Evolutionary conservation across 2,888 invertebrate genomes (phyloP), one percentile per base, ranked within the genome.

Genomic region (Drosophila paranaensis): DNA sequence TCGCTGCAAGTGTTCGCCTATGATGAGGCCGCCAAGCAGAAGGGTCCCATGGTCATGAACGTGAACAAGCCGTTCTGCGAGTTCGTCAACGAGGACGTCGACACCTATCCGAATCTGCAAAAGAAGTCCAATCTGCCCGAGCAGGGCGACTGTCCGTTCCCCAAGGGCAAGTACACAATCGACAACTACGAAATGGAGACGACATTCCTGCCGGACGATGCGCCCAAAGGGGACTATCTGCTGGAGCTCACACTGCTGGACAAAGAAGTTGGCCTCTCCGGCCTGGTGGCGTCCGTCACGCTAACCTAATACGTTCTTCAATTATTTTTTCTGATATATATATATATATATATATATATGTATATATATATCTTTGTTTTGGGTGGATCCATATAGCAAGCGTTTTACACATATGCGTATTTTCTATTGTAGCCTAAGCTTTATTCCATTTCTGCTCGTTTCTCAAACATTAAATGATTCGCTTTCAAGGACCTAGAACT

Each of bases 151-250:
- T 91, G 91, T 37, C 91, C 91, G 0, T 74, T 90, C 30, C 78
- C 85, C 4, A 90, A 91, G 82, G 83, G 82, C 11, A 68, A 80
- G 1, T 91, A 91, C 48, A 74, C 35, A 0, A 66, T 89, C 45
- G 72, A 88, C 0, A 77, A 89, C 11, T 91, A 85, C 43, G 74
- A 88, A 16, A n/a, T 90, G 33, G 82, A 83, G 16, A 85, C 81
- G 6, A 77, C 84, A 16, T 88, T 84, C 20, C 67, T 91, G 68
- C 87, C 88, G 0, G 70, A 81, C 5, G 65, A 86, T 48, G 69
- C 81, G 0, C 91, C 89, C 25, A 80, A 77, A 10, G 88, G 90
- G 0, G 90, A 91, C 40, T 91, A 91, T 55, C 16, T 86, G 0
- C 16, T 91, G 25, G 74, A 81, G 50, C 58, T 82, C 6, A 68